Base-by-base conservation (phyloP, 2,113 vertebrate species). In the Xiphophorus couchianus region DNA sequence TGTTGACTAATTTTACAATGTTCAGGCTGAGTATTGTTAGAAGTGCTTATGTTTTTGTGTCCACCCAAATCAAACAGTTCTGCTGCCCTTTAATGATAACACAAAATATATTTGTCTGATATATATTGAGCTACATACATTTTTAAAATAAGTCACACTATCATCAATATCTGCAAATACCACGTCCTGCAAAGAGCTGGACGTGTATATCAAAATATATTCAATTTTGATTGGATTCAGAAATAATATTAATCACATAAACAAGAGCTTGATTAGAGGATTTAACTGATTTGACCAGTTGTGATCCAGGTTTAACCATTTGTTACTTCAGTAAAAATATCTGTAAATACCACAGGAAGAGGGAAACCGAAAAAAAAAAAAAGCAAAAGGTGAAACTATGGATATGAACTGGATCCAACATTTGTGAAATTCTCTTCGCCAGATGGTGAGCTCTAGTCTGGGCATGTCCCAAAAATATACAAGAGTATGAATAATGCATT, bases 171-270 rank as follows among this genome's bases (percentile, higher is more conserved):
- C 69, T 67, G 75, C 76, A 84, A 84, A 82, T 61, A 74, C 66
- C 69, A 81, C 70, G 76, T 88, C 39, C 68, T 48, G 29, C 60
- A 62, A 73, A 66, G 22, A 75, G 74, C 72, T 72, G 73, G 80
- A 83, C 80, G 83, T 86, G 70, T 84, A 77, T 87, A 89, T 90
- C 70, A 89, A 91, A 91, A 91, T 82, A 90, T 86, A 90, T 61
- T 82, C 75, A 66, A 70, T 89, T 88, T 83, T 83, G 74, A 86
- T 81, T 88, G 77, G 54, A 86, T 82, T 88, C 76, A 68, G 80
- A 89, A 88, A 88, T 80, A 92, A 84, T 86, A 84, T 89, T 88
- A 85, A 91, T 89, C 79, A 90, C 86, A 88, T 85, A 60, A 84
- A 89, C 85, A 69, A 37, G 76, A 83, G 80, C 83, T 84, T 87